Evolutionary conservation across 2,888 invertebrate genomes (phyloP), one percentile per base, ranked within the genome.

Genomic region (Chydorus sphaericus): DNA sequence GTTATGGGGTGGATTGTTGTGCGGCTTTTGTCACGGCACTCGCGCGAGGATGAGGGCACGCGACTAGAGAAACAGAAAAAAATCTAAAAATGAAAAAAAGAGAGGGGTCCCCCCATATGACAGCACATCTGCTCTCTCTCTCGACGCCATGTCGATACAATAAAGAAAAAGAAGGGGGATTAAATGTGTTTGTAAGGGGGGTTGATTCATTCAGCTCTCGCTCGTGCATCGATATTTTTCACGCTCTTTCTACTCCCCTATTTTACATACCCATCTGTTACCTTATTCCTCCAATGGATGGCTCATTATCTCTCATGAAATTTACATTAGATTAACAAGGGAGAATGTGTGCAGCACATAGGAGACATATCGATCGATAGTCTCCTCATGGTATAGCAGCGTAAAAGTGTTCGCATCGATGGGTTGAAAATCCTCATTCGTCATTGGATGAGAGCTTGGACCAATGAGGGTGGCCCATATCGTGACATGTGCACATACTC

Each of bases 21-120:
- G 44, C 44, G 44, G 44, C 44, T 44, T 44, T 44, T 44, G 44
- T 44, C 44, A 23, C 28, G 44, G 44, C 44, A 44, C 44, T 44
- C 44, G 44, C 44, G 2, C 16, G 44, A 44, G 26, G 44, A 44
- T 44, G 44, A 44, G 44, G 44, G 44, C 44, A 44, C 44, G 44
- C 26, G 44, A 44, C 28, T 28, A 44, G 7, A n/a, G 7, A 38
- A 8, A 38, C 10, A n/a, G 2, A 38, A 4, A 38, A 38, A 38
- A 38, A n/a, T n/a, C n/a, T 23, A 44, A 44, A 44, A 26, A 18
- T 7, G 39, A n/a, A n/a, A 26, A 6, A 23, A 28, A 26, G 26
- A 10, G 44, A 26, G n/a, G 26, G 44, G 44, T 44, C 44, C 44
- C 39, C 44, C 44, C 44, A 44, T 28, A 44, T 44, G 44, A 44